Conservation (phyloP, 2,888 invertebrate genomes). For the Taenaris catops region DNA sequence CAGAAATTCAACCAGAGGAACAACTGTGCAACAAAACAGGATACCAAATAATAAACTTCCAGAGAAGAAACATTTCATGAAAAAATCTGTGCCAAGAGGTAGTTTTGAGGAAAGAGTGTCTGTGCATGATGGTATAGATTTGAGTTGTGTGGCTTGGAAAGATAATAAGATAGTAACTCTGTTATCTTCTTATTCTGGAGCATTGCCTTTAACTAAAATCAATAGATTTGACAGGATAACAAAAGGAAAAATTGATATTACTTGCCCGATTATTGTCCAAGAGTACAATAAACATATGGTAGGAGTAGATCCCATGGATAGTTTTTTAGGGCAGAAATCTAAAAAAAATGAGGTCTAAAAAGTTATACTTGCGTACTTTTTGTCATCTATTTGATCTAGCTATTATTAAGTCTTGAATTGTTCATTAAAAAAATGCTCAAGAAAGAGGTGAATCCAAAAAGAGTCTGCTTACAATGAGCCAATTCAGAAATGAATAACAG, state of each 20-base stretch:
- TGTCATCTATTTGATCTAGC: conserved; percentile 36
- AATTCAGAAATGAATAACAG: conserved; percentile 33
- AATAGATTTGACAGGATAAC: conserved; percentile 33
- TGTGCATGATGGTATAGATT: conserved; percentile 34
- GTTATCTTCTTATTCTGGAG: conserved; percentile 29
- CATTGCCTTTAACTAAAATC: conserved; percentile 13
- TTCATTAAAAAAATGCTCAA: conserved; percentile 33
- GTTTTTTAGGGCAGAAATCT: conserved; percentile 36
- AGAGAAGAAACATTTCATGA: conserved; percentile 37
- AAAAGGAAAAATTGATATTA: conserved; percentile 36
- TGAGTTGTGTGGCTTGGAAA: conserved; percentile 39
- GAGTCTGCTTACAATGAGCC: conserved; percentile 36
- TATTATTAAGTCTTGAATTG: conserved; percentile 36
- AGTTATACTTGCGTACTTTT: conserved; percentile 43
- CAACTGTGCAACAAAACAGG: conserved; percentile 37
- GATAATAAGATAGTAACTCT: conserved; percentile 37
- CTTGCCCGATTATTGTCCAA: conserved; percentile 38
- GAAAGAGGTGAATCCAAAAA: conserved; percentile 36
- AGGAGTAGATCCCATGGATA: conserved; percentile 41
- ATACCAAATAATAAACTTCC: conserved; percentile 35
- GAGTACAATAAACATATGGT: conserved; percentile 44
- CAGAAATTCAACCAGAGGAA: conserved; percentile 33
- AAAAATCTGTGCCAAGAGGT: conserved; percentile 38
- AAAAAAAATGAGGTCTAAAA: conserved; percentile 36
- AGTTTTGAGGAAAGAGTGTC: conserved; percentile 39